Evolutionary conservation across 2,888 invertebrate genomes (phyloP).

Genomic region (Sialis lutaria): DNA sequence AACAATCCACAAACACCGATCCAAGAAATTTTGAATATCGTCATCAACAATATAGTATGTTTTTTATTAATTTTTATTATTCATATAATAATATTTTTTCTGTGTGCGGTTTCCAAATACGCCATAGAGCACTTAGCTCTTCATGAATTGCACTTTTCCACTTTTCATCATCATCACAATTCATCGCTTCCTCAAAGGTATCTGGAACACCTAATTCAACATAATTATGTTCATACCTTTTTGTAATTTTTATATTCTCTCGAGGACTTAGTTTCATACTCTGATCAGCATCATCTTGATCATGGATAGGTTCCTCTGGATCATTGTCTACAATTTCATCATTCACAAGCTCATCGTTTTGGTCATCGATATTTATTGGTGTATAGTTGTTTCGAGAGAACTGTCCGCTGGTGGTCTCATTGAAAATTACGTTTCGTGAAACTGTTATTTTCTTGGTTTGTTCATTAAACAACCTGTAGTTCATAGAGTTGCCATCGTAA

Average conservation of each 20-base stretch:
- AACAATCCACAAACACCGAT: no score
- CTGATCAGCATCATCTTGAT: background rate
- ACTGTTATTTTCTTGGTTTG: background rate
- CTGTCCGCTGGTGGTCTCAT: no score
- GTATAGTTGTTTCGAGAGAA: background rate
- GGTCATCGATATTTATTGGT: background rate
- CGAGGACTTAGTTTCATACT: background rate
- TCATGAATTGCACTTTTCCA: slow-evolving; percentile 10
- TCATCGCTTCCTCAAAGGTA: slow-evolving; percentile 10
- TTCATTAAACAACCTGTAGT: no score
- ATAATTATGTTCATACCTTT: no score
- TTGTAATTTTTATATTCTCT: no score
- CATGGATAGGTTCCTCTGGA: background rate
- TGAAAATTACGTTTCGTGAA: background rate
- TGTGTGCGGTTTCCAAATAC: no score
- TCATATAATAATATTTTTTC: no score
- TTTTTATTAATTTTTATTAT: no score
- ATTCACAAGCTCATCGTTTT: background rate
- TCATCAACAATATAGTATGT: no score
- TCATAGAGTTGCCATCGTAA: no score
- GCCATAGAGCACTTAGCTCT: slow-evolving; percentile 10
- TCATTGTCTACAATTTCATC: background rate
- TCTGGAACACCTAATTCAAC: no score
- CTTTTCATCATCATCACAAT: slow-evolving; percentile 5
- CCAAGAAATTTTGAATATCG: no score